Base-by-base conservation (phyloP, 2,888 invertebrate genomes). In the Scaptomyza parva region DNA sequence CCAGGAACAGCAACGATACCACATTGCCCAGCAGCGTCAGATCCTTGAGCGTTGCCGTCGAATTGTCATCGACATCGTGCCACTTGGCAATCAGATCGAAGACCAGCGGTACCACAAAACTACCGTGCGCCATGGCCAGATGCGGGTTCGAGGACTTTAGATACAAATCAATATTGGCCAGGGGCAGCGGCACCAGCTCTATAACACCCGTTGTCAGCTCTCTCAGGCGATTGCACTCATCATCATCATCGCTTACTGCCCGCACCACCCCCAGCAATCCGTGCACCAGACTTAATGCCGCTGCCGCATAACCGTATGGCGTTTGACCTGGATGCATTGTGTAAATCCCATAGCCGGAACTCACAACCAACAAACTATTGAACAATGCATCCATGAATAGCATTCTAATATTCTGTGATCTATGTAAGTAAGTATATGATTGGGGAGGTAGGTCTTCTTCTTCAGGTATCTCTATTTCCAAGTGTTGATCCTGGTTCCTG, bases 141-240 rank as follows among this genome's bases (percentile, higher is more conserved):
- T 70, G 48, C 0, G 76, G 78, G 17, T 57, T 78, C 3, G 76
- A 48, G 1, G 89, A 89, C 9, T 55, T 71, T 12, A 76, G 30
- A 37, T 90, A 89, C 0, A 90, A 39, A 18, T 89, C 84, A 11
- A 89, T 89, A 28, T 90, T 89, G 26, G 80, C 61, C 47, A 89
- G 24, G 0, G 89, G 89, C 57, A 89, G 41, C 4, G 89, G 85
- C 6, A 80, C 74, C 7, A 89, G 69, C 37, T 90, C 86, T 78
- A 89, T 76, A 3, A 89, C 61, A 0, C 77, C 75, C 9, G 70
- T 52, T 0, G 80, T 78, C 3, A 89, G 43, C 53, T 69, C 33
- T 0, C 72, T 48, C 20, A 76, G 0, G 0, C 70, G 70, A 40
- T 65, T 78, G 72, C 72, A 78, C 1, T 78, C 79, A 12, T 75